Base-by-base conservation (phyloP, 2,888 invertebrate species). In the Nemotelus nigrinus region DNA sequence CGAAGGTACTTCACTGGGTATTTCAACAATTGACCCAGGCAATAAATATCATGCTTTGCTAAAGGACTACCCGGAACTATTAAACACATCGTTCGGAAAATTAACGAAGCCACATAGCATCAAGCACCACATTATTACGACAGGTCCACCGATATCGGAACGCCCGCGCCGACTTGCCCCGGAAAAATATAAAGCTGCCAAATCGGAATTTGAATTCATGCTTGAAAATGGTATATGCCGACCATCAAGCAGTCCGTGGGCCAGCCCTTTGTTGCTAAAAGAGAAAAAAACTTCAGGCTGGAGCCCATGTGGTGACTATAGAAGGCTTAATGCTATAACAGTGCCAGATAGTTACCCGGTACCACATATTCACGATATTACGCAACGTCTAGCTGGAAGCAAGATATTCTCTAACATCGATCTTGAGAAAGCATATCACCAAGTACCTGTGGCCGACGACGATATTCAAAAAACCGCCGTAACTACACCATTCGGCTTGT, bases 401-500 rank as follows among this genome's bases (percentile, higher is more conserved):
- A 58, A 6, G 4, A 58, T 58, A n/a, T 58, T 58, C 25, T n/a
- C 10, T 58, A 5, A 25, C 7, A n/a, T 58, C n/a, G 58, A 58
- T n/a, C 7, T 58, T n/a, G 25, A 8, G 4, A 58, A n/a, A 47
- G 50, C 55, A 44, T 53, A 64, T 43, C 65, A 65, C 8, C 65
- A 65, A 4, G 41, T 65, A 3, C 65, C 65, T 6, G 25, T 65
- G 8, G 45, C 43, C 2, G 45, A 44, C 3, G 65, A 65, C 10
- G 47, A 65, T 45, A 45, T 65, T 6, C 7, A 44, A 45, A 65
- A 65, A 45, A 43, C 10, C 25, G 25, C 25, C 25, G 45, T 86
- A 5, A 83, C 80, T 2, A 85, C 86, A 2, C 84, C 85, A 0
- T 85, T 85, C 75, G 85, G 84, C 0, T 76, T 86, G 0, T 86